Conservation (phyloP, 92 coral and sea anemone species). For the Isaurus tuberculatus region DNA sequence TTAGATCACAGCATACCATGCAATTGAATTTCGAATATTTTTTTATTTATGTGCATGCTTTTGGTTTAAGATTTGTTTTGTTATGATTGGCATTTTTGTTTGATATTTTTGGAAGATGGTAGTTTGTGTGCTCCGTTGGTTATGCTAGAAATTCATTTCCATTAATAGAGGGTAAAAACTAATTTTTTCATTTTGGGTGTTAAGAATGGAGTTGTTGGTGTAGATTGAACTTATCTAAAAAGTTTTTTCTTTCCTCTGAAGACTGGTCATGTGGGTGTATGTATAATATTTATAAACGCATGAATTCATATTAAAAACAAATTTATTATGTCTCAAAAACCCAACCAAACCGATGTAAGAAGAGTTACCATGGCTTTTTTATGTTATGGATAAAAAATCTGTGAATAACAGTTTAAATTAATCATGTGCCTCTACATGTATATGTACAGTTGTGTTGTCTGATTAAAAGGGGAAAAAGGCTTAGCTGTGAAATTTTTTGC, state of each 20-base stretch:
- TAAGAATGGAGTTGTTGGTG: not conserved
- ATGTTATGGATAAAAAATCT: conserved; percentile 2
- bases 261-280: not conserved
- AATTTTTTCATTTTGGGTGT: not conserved
- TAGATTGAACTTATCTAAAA: not conserved
- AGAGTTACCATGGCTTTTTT: not conserved
- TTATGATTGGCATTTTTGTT: not conserved
- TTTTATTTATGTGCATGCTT: not conserved
- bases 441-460: not conserved
- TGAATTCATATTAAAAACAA: too few relatives aligned
- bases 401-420: conserved; percentile 43
- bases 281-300: conserved; percentile 2
- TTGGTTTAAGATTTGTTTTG: not conserved
- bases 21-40: not conserved
- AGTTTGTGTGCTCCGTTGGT: not conserved
- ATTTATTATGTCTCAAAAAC: too few relatives aligned
- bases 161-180: not conserved
- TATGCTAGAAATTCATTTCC: not conserved
- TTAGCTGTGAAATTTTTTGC: too few relatives aligned
- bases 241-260: not conserved
- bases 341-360: not conserved
- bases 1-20: not conserved
- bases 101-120: not conserved
- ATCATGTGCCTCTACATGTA: conserved; percentile 12
- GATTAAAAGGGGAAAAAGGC: not conserved